Evolutionary conservation across 2,888 invertebrate genomes (phyloP), one percentile per base, ranked within the genome.

Genomic region (Tipula vernalis): DNA sequence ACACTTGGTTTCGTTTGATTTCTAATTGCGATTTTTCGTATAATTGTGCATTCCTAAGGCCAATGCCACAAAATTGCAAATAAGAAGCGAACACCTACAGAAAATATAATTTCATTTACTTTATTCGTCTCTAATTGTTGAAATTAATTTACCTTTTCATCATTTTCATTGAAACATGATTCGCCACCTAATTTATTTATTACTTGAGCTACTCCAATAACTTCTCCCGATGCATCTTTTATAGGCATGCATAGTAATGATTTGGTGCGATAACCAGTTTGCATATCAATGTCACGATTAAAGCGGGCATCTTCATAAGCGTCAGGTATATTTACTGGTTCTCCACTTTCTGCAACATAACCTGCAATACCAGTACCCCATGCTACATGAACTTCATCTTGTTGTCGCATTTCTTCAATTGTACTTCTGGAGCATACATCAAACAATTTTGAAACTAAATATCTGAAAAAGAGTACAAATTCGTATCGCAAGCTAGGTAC

Each of bases 291-390:
- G 92, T 97, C 97, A 91, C 97, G 96, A 93, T 98, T 98, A 91
- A 98, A 98, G 89, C 98, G 94, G 87, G 94, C 93, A 90, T 97
- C 97, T 96, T 97, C 95, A 92, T 98, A 98, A 87, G 98, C 98
- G 91, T 98, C 98, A 87, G 97, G 97, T 91, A 98, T 98, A 92
- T 98, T 98, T 90, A 98, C 97, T 12, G 97, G 95, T 90, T 96
- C 96, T 87, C 98, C 98, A 90, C 96, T 97, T 90, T 97, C 96
- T 18, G 98, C 98, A 84, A 98, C 98, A 92, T 96, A 96, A 13
- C 98, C 98, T 51, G 98, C 98, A 90, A 98, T 98, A 87, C 98
- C 98, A 87, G 96, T 96, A 87, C 98, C 98, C 97, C 98, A 98
- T 36, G 98, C 97, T 91, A 98, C 97, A 90, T 96, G 93, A 89